A percentile compares a stretch with the other conserved stretches of the same genome.
Evolutionary conservation across 2,888 invertebrate genomes (phyloP).

Genomic region (Pseudoips prasinana): DNA sequence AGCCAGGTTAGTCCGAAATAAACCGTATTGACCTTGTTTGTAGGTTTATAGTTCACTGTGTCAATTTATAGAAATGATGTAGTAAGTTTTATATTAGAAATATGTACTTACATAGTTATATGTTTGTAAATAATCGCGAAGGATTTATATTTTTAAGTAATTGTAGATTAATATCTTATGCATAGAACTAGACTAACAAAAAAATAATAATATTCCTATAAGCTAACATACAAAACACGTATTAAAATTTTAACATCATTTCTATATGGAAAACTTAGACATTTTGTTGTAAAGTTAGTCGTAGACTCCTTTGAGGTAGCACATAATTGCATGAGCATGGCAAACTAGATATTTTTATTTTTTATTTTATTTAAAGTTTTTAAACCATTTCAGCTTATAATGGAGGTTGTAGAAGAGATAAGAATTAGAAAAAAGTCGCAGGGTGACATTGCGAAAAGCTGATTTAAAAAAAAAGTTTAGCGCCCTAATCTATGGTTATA

Average conservation of each 20-base stretch:
- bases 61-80: slow-evolving; percentile 15
- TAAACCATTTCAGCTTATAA: slow-evolving; percentile 75
- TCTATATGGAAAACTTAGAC: no score
- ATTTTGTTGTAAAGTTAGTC: no score
- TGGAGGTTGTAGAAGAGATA: slow-evolving; percentile 81
- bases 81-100: neutral
- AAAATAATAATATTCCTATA: no score
- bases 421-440: slow-evolving; percentile 77
- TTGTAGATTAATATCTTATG: no score
- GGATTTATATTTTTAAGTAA: no score
- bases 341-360: slow-evolving; percentile 20
- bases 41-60: slow-evolving; percentile 13
- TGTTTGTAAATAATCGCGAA: no score
- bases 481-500: slow-evolving; percentile 40
- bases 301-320: slow-evolving; percentile 1
- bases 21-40: slow-evolving; percentile 14
- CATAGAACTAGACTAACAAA: no score
- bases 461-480: slow-evolving; percentile 32
- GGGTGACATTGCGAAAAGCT: slow-evolving; percentile 63
- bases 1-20: slow-evolving; percentile 90
- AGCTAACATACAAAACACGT: no score
- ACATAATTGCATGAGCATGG: slow-evolving; percentile 42
- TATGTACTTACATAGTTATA: neutral
- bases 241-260: no score
- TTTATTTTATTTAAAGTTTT: slow-evolving; percentile 39